A percentile compares a stretch with the other conserved stretches of the same genome.
These are phyloP conservation scores for Miniopterus natalensis DNA, from an alignment of 2,113 vertebrate species.

Conservation along the genomic window DNA sequence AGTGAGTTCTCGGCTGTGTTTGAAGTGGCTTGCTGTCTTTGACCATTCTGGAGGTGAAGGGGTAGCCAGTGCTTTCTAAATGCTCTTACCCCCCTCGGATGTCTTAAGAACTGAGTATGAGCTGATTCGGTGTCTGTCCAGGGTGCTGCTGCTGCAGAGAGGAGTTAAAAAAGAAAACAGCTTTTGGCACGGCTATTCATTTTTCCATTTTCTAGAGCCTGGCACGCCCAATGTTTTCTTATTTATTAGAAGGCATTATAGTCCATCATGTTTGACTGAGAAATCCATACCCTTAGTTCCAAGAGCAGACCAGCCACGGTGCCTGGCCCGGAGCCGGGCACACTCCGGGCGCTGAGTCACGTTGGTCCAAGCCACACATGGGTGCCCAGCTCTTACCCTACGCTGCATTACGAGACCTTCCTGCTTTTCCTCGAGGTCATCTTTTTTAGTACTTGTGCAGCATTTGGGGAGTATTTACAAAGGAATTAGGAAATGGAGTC, in stretches of 20 bases:
- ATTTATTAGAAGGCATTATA: constrained; percentile 76
- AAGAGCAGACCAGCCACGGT: background rate
- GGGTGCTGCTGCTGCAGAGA: background rate
- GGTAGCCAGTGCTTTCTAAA: background rate
- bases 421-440: background rate
- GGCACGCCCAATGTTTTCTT: constrained; percentile 61
- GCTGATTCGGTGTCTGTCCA: constrained; percentile 5
- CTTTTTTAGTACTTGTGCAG: background rate
- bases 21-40: background rate
- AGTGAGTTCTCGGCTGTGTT: background rate
- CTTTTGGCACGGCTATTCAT: constrained; percentile 65
- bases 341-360: background rate
- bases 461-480: background rate
- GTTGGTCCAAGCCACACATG: background rate
- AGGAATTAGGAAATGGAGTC: constrained; percentile 15
- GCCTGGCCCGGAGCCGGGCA: background rate
- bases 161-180: background rate
- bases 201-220: constrained; percentile 77
- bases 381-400: background rate
- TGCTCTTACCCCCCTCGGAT: background rate
- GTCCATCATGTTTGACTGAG: constrained; percentile 61
- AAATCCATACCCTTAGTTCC: constrained; percentile 2
- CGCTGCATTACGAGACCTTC: background rate
- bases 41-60: background rate
- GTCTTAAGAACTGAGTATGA: background rate